Conservation (phyloP, 1,140 invertebrate genomes). For the Drosophila gunungcola region DNA sequence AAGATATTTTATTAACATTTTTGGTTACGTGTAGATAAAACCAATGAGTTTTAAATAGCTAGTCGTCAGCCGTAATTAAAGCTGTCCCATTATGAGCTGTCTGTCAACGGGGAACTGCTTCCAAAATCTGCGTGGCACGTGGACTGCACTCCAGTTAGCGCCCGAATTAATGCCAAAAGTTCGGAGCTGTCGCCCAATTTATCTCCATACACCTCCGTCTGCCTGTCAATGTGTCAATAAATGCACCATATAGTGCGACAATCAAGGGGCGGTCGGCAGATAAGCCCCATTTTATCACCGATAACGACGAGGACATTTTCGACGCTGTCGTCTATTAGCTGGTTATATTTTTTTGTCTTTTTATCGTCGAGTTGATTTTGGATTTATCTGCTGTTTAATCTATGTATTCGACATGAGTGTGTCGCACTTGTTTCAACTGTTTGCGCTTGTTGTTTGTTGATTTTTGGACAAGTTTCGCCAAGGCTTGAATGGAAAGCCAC, state of each 20-base stretch:
- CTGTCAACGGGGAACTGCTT: conserved; percentile 36
- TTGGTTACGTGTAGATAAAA: background rate
- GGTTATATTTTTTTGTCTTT: conserved; percentile 49
- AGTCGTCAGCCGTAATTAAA: conserved; percentile 49
- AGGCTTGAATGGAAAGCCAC: conserved; percentile 3
- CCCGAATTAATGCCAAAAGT: conserved; percentile 59
- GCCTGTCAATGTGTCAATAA: conserved; percentile 82
- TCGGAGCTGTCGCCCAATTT: conserved; percentile 64
- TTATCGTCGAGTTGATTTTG: conserved; percentile 75
- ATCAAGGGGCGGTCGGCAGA: conserved; percentile 14
- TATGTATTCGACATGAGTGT: conserved; percentile 74
- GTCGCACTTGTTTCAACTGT: conserved; percentile 70
- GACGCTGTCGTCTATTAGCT: conserved; percentile 65
- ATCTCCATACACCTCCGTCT: conserved; percentile 71
- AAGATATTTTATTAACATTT: too few relatives aligned
- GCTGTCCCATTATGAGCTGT: conserved; percentile 54
- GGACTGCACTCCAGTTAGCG: conserved; percentile 33
- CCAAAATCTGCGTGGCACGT: conserved; percentile 69
- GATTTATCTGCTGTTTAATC: conserved; percentile 80
- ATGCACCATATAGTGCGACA: conserved; percentile 58
- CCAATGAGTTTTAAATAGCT: conserved; percentile 31
- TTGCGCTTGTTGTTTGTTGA: conserved; percentile 64
- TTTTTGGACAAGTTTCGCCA: conserved; percentile 58
- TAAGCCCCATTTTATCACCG: conserved; percentile 38
- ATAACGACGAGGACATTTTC: conserved; percentile 58